These are phyloP conservation scores for Genyomyrus donnyi DNA, from an alignment of 2,113 vertebrate species.

Conservation along the genomic window DNA sequence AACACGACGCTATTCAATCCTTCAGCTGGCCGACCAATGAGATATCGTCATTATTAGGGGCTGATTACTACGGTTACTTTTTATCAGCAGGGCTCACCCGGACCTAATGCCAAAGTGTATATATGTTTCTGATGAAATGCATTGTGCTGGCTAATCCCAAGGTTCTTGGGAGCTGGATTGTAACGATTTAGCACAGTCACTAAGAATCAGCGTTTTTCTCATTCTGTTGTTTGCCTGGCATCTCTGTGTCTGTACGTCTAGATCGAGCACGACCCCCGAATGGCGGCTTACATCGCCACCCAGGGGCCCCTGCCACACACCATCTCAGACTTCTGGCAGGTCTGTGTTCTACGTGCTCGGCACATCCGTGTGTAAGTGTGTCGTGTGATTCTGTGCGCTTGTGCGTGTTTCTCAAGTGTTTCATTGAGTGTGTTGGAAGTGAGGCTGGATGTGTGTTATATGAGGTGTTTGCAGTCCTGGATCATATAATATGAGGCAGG, in stretches of 20 bases:
- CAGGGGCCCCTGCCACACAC: slow-evolving; percentile 93
- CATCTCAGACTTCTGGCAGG: slow-evolving; percentile 99
- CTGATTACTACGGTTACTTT: neutral
- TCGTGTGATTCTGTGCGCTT: neutral
- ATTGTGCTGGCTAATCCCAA: neutral
- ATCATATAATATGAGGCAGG: neutral
- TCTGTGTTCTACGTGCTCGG: slow-evolving; percentile 31
- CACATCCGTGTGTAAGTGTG: neutral
- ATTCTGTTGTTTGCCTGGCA: neutral
- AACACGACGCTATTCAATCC: neutral
- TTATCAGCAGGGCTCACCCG: neutral
- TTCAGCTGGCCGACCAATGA: neutral
- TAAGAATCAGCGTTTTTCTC: neutral
- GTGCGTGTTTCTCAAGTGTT: neutral
- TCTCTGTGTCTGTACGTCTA: slow-evolving; percentile 39
- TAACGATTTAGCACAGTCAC: neutral
- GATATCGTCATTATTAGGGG: neutral
- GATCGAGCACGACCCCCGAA: slow-evolving; percentile 95
- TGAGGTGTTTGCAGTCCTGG: neutral
- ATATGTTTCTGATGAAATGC: neutral
- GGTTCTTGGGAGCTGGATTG: neutral
- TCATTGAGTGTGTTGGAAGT: neutral
- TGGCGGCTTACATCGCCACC: slow-evolving; percentile 94
- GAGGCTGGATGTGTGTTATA: neutral
- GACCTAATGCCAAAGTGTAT: neutral